Evolutionary conservation across 2,888 invertebrate species (phyloP), one percentile per base, ranked within the genome.

Genomic region (Suillia variegata): DNA sequence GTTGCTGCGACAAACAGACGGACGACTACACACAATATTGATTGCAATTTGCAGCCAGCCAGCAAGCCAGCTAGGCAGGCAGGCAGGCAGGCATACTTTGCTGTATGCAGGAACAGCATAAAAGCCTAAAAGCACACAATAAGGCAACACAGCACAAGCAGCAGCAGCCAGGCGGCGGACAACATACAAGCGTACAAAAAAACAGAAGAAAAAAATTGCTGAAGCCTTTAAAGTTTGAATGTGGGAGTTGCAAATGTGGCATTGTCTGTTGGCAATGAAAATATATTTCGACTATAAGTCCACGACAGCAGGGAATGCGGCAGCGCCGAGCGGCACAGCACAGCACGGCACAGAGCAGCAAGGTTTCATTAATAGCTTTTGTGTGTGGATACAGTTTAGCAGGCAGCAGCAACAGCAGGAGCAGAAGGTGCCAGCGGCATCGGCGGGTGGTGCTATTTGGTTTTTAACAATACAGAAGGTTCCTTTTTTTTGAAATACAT

Each of bases 221-320:
- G 53, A 74, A 73, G 71, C 73, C 73, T 73, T 75, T 74, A 65
- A 75, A 73, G 74, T 75, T 74, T 66, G 66, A 73, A n/a, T n/a
- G 66, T 45, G 45, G 33, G 21, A 18, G 20, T 52, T 52, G 3
- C 12, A 42, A 54, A 42, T 54, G 42, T 54, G 73, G 73, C 73
- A 73, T 73, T 73, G 73, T 73, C 70, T 75, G 74, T 74, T 73
- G 73, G 75, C 75, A 73, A 75, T 75, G 73, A 73, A 73, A 73
- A 66, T 75, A 24, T 51, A 18, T n/a, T 47, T 38, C 13, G 38
- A 13, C 13, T n/a, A 38, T 38, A 45, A 6, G 38, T n/a, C 45
- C 38, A 38, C 31, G 13, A 13, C 38, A 38, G 31, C 31, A 31
- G 26, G 10, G 26, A 26, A 38, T 8, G 6, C 10, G n/a, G 38